Evolutionary conservation across 2,797 vertebrate genomes (phyloP), one percentile per base, ranked within the genome.

Genomic region (Enoplosus armatus): DNA sequence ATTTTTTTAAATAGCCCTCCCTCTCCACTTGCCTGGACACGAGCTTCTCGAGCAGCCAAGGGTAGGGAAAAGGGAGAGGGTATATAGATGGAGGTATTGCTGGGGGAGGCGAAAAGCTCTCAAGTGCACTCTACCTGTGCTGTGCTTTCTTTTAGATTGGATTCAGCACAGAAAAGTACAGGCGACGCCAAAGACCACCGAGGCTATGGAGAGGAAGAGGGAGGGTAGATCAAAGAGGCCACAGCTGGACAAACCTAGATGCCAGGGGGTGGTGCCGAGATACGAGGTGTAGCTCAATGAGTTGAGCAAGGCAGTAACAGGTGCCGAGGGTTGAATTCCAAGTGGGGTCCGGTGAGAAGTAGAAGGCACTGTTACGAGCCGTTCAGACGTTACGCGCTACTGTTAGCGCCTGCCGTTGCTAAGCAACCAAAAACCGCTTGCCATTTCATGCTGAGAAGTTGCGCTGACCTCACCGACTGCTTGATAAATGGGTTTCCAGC

Each of bases 1-100:
- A 89, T 29, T 92, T 31, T 85, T 63, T 26, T 55, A 92, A 93
- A 92, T 90, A 91, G 91, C 90, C 26, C 90, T 27, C 26, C 43
- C 94, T 94, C 92, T 95, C 91, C 87, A 88, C 86, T 93, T 92
- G 90, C 89, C 87, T 91, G 84, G 90, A 90, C 87, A 87, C 75
- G 85, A 88, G 85, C 88, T 90, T 11, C 74, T 90, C 87, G 63
- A 89, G 92, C 90, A 93, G 74, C 84, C 88, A 88, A 89, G 41
- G n/a, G 61, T n/a, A 63, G 45, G 48, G 37, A 26, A 53, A 6
- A 45, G 47, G 50, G 79, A 8, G 53, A 72, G 60, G 58, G 63
- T 16, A 61, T 29, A 37, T 62, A 29, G 63, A 82, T 56, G 45
- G 61, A 70, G 66, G 54, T 7, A 72, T 3, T 29, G 53, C 66